Evolutionary conservation across 1,140 invertebrate genomes (phyloP).

Genomic region (Latrodectus geometricus): DNA sequence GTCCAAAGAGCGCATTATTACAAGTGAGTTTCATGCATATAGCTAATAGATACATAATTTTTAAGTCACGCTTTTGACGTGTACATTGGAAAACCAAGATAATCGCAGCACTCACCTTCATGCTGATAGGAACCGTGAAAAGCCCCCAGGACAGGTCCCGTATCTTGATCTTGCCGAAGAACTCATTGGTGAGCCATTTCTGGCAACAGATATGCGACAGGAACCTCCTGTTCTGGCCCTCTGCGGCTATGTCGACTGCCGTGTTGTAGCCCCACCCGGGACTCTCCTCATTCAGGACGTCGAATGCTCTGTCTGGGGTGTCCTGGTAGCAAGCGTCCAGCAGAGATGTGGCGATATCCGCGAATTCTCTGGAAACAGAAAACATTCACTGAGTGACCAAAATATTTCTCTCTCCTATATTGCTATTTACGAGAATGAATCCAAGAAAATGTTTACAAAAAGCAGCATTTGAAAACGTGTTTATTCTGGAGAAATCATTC

Average conservation of each 20-base stretch:
- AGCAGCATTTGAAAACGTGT: too few species aligned
- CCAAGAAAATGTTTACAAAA: too few species aligned
- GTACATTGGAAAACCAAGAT: not conserved
- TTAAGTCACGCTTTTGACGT: too few species aligned
- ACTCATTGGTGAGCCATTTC: conserved; percentile 69
- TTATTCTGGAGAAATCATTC: too few species aligned
- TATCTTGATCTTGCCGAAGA: conserved; percentile 68
- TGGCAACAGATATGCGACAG: conserved; percentile 71
- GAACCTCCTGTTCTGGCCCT: conserved; percentile 65
- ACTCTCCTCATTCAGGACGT: conserved; percentile 67
- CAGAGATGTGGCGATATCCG: conserved; percentile 69
- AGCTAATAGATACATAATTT: too few species aligned
- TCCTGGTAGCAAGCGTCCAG: conserved; percentile 69
- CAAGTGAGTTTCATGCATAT: too few species aligned
- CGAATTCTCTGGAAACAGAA: conserved; percentile 67
- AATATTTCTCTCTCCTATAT: too few species aligned
- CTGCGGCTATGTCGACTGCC: conserved; percentile 65
- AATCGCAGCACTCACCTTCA: conserved; percentile 65
- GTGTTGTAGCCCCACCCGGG: conserved; percentile 69
- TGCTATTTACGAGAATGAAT: too few species aligned
- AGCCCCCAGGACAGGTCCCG: conserved; percentile 68
- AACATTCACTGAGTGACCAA: not conserved
- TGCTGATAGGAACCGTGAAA: conserved; percentile 66
- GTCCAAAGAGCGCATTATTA: too few species aligned
- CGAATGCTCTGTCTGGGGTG: conserved; percentile 67